Conservation (phyloP, 2,113 vertebrate genomes). For the Podiceps cristatus region DNA sequence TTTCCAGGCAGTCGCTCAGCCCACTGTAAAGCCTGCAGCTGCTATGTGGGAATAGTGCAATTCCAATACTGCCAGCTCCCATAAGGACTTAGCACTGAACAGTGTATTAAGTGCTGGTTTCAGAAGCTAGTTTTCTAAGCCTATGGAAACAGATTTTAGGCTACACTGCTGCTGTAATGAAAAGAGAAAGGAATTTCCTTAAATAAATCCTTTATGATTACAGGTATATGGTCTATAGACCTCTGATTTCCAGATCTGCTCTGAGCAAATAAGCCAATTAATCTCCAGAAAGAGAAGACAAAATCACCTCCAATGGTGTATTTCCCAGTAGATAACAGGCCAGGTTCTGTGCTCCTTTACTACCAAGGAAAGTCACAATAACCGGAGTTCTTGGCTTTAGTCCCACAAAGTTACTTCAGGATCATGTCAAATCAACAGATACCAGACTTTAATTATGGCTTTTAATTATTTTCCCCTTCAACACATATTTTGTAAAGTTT, state of each 20-base stretch:
- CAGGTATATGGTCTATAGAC: slow-evolving; percentile 1
- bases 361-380: neutral
- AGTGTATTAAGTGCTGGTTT: slow-evolving; percentile 11
- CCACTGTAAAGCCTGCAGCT: slow-evolving; percentile 29
- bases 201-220: slow-evolving; percentile 76
- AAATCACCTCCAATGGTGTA: slow-evolving; percentile 32
- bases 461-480: neutral
- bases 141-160: slow-evolving; percentile 59
- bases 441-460: neutral
- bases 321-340: neutral
- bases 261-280: slow-evolving; percentile 64
- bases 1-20: slow-evolving; percentile 9
- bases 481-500: neutral
- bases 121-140: slow-evolving; percentile 59
- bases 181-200: slow-evolving; percentile 65
- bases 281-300: slow-evolving; percentile 31
- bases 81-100: slow-evolving; percentile 51
- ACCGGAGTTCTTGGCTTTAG: neutral
- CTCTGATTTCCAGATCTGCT: slow-evolving; percentile 58
- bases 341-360: neutral
- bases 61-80: slow-evolving; percentile 15
- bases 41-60: neutral
- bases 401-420: neutral
- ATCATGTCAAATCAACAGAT: neutral
- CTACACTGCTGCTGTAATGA: slow-evolving; percentile 57